phyloP scores from a whole-genome alignment of 2,888 invertebrate species.

The Drosophila incognita region DNA sequence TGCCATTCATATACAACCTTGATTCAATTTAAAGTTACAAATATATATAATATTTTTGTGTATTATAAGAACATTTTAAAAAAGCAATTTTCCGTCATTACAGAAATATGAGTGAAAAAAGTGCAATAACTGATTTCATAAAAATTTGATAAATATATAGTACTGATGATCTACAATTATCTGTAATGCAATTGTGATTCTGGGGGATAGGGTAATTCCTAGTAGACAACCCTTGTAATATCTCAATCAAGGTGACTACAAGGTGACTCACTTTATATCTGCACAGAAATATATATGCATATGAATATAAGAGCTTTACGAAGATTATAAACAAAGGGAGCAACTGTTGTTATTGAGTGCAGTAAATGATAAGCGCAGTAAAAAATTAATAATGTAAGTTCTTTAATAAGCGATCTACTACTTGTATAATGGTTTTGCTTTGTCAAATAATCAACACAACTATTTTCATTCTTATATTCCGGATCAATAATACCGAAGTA shows the following conservation, averaged over 20 bases:
- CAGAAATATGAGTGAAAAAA: not conserved
- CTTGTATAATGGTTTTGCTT: slow-evolving; percentile 6
- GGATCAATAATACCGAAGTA: not conserved
- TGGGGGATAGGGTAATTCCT: too few relatives aligned
- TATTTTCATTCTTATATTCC: slow-evolving; percentile 4
- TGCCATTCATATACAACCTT: not conserved
- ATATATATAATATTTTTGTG: not conserved
- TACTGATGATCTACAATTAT: not conserved
- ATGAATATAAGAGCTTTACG: not conserved
- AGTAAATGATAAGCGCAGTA: slow-evolving; percentile 1
- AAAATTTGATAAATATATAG: not conserved
- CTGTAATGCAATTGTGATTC: not conserved
- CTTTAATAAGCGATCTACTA: not conserved
- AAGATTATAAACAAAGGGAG: slow-evolving; percentile 1
- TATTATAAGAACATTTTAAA: not conserved
- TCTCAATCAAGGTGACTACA: too few relatives aligned
- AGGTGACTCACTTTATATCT: not conserved
- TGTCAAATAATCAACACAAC: slow-evolving; percentile 6
- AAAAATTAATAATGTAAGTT: not conserved
- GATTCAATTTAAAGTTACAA: not conserved
- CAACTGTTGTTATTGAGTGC: slow-evolving; percentile 6
- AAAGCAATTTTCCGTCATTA: not conserved
- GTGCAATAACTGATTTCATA: not conserved
- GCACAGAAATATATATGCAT: not conserved
- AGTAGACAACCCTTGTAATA: too few relatives aligned